phyloP scores from a whole-genome alignment of 2,888 invertebrate species.

The Dendrolimus houi region DNA sequence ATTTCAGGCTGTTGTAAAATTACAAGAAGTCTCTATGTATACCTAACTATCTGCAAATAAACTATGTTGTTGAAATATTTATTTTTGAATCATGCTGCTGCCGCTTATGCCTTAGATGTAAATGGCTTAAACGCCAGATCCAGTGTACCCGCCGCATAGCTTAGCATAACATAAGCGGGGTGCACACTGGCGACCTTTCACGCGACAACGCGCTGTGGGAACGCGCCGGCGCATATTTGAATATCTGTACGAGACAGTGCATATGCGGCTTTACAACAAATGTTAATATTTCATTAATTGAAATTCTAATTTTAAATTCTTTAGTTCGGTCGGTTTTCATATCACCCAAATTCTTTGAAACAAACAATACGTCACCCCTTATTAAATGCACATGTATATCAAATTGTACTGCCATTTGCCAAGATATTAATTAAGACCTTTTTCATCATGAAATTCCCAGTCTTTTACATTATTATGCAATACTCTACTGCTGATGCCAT shows the following conservation, averaged over 20 bases:
- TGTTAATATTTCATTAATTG: constrained; percentile 64
- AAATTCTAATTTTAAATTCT: constrained; percentile 53
- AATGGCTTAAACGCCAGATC: constrained; percentile 24
- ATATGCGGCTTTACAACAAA: constrained; percentile 32
- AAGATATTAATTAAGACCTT: no score
- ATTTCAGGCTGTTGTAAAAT: no score
- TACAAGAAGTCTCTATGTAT: no score
- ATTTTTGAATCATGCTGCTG: constrained; percentile 12
- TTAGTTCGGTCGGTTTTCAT: constrained; percentile 13
- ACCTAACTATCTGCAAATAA: no score
- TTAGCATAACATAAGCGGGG: constrained; percentile 48
- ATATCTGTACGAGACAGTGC: constrained; percentile 37
- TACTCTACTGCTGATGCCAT: no score
- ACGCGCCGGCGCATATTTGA: constrained; percentile 51
- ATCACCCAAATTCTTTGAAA: no score
- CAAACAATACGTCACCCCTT: no score
- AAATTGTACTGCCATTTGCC: no score
- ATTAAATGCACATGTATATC: no score
- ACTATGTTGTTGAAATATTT: neutral
- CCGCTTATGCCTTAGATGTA: constrained; percentile 13
- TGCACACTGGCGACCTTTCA: constrained; percentile 47
- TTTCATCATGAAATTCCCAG: no score
- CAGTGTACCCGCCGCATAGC: constrained; percentile 32
- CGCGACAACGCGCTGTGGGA: constrained; percentile 22
- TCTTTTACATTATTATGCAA: no score